Base-by-base conservation (phyloP, 2,888 invertebrate species). In the Alloscopus bannaensis region DNA sequence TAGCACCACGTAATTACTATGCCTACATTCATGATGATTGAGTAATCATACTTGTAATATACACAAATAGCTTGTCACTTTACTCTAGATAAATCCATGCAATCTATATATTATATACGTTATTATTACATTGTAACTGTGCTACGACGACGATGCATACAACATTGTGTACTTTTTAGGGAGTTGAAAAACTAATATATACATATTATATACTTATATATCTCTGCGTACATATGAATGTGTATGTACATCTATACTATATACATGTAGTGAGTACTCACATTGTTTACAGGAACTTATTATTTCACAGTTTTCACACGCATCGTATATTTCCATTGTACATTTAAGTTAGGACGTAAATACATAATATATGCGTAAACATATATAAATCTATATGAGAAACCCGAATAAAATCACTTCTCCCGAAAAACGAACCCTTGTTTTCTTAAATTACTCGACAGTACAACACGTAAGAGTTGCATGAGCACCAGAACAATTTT, bases 271-370 rank as follows among this genome's bases (percentile, higher is more conserved):
- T 45, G 40, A 40, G 13, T 40, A 40, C 8, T 40, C 8, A 55
- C 24, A 55, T 22, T 55, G 55, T 55, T 55, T 13, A 22, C 16
- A 26, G 13, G 13, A 8, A 40, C 8, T 55, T 13, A 26, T 47
- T 18, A 13, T 55, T 55, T 59, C 59, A 59, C 59, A 29, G 18
- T 59, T 59, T 59, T 59, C 59, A 59, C 55, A 20, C 59, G 59
- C 59, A 59, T 59, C 59, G 8, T 13, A 55, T 55, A n/a, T 55
- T 55, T 55, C 55, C 55, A 55, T 55, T 55, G 26, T 26, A 55
- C n/a, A n/a, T n/a, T n/a, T 16, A 22, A 55, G 4, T 55, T 55
- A 55, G 3, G 55, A 13, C n/a, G 11, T 24, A 52, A 11, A 52
- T 26, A 52, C 24, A 22, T 4, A 16, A 6, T 55, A 55, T 26